Evolutionary conservation across 2,888 invertebrate genomes (phyloP), one percentile per base, ranked within the genome.

Genomic region (Clivina fossor): DNA sequence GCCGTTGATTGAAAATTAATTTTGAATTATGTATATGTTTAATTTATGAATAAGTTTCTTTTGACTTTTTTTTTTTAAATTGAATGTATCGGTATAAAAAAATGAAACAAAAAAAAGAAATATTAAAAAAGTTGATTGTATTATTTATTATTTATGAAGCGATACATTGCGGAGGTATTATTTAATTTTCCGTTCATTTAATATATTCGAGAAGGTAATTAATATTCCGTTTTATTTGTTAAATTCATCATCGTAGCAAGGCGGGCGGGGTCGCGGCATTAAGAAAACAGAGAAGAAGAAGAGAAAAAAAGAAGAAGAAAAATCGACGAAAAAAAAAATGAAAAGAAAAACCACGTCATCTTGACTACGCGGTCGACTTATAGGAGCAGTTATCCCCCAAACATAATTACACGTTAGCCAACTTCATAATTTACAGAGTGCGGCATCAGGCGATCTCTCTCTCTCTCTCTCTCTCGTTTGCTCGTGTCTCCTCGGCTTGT

Each of bases 221-320:
- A 53, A 53, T 53, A 53, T 53, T 53, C 53, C 24, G 53, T 53
- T 53, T 53, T 53, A 53, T 53, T 53, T 53, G 53, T 53, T 53
- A 53, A 53, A 53, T 53, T 53, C 53, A 53, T 53, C 41, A 53
- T 53, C 44, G 18, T 26, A 44, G 53, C n/a, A 13, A n/a, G 11
- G 41, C 30, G 35, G 50, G 50, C 44, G 53, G 53, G 26, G 35
- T 37, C 37, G 37, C 35, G 4, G 38, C 16, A 40, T 11, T 9
- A 16, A 33, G 33, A 16, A 33, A 16, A 33, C 13, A 33, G 13
- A n/a, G n/a, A n/a, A n/a, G n/a, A n/a, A 33, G 33, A 33, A 33
- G 33, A 33, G 33, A 33, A 5, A 33, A 15, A 16, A 13, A 5
- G 33, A 13, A 5, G 33, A n/a, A n/a, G n/a, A n/a, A n/a, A n/a